Conservation (phyloP, 2,888 invertebrate species). For the Ectobius pallidus region DNA sequence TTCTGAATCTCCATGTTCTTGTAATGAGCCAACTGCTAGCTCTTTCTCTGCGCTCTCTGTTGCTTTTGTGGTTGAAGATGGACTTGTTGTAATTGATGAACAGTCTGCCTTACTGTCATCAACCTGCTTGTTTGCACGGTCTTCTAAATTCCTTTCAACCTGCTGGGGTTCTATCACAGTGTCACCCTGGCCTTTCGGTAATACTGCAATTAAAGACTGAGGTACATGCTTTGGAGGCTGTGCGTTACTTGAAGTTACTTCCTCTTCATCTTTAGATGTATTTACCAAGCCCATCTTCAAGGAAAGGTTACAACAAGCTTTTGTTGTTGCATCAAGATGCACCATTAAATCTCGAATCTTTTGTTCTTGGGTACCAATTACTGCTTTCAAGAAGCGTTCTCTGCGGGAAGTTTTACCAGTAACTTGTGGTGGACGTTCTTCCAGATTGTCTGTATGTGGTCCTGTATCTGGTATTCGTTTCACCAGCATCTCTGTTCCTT, state of each 20-base stretch:
- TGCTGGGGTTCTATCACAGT: background rate
- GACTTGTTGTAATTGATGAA: too few species aligned
- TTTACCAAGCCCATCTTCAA: background rate
- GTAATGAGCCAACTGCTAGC: too few species aligned
- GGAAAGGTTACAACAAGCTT: background rate
- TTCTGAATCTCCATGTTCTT: too few species aligned
- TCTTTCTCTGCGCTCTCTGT: too few species aligned
- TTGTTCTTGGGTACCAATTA: constrained; percentile 25
- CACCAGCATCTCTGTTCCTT: constrained; percentile 27
- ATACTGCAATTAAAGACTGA: background rate
- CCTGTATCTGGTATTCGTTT: background rate
- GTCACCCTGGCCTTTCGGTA: background rate
- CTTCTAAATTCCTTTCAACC: too few species aligned
- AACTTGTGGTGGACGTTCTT: background rate
- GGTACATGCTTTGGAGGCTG: background rate
- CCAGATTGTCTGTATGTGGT: background rate
- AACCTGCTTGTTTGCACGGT: too few species aligned
- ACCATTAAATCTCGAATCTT: constrained; percentile 5
- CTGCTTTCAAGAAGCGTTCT: constrained; percentile 20
- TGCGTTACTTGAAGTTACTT: too few species aligned
- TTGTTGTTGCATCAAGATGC: background rate
- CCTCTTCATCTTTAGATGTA: background rate
- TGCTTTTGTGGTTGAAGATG: too few species aligned
- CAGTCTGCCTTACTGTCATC: too few species aligned
- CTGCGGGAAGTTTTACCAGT: background rate